Percentiles rank a stretch among this genome's conserved stretches.
Conservation (phyloP, 2,888 invertebrate genomes). For the Morinoia aosen region DNA sequence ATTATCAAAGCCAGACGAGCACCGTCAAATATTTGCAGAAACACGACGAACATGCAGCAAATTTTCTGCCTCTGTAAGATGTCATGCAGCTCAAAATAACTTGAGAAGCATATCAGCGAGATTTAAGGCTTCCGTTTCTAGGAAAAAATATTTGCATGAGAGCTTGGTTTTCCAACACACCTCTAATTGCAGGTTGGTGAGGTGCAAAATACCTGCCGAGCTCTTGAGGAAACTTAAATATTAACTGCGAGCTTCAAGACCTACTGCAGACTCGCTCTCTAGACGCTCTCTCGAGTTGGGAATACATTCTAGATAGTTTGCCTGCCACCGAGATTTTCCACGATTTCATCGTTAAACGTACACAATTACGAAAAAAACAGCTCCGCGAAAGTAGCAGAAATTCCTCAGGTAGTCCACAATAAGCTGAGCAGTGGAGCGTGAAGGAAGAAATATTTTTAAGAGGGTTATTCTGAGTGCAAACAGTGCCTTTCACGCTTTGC, state of each 20-base stretch:
- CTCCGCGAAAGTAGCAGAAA: not conserved
- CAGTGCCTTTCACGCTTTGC: not conserved
- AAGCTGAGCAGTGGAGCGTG: conserved; percentile 14
- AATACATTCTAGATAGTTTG: conserved; percentile 31
- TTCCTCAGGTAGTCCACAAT: conserved; percentile 28
- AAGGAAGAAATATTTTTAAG: not conserved
- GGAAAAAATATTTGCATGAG: conserved; percentile 41
- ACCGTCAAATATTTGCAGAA: not conserved
- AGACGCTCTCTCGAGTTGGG: not conserved
- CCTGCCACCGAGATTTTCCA: not conserved
- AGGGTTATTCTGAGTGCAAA: not conserved
- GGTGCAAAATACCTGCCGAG: conserved; percentile 43
- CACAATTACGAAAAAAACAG: conserved; percentile 24
- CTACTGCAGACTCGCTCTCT: not conserved
- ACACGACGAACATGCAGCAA: not conserved
- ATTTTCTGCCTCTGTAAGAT: not conserved
- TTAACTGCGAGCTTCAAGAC: not conserved
- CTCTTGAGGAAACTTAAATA: not conserved
- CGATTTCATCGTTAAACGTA: not conserved
- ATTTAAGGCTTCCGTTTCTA: conserved; percentile 44
- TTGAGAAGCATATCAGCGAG: not conserved
- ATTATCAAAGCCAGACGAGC: not conserved
- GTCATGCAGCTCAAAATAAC: not conserved
- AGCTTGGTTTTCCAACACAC: conserved; percentile 45
- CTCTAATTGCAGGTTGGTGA: conserved; percentile 41